Evolutionary conservation across 1,140 invertebrate species (phyloP), one percentile per base, ranked within the genome.

Genomic region (Scaptomyza graminum): DNA sequence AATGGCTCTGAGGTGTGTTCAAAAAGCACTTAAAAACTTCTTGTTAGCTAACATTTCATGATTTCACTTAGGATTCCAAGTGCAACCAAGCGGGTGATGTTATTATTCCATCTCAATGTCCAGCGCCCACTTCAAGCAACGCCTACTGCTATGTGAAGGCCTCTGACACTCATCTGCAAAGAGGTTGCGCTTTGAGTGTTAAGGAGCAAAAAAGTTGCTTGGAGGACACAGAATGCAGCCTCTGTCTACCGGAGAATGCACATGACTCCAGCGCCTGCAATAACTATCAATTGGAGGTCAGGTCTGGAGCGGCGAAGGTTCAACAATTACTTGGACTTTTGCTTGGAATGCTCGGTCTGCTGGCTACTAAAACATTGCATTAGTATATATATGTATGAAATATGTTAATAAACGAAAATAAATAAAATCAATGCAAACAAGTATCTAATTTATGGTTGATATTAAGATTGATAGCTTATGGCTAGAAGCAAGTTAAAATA

Each of bases 121-220:
- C 61, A 0, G 57, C 84, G 0, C 78, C 90, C 25, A 89, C 87
- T 4, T 65, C 83, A 0, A 60, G 22, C n/a, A 91, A 91, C 43
- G 79, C 90, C 39, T 91, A 91, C 34, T 91, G 90, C 62, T 91
- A 76, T 52, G 80, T 89, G 31, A 87, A 82, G 60, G 41, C 68
- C 12, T 50, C 46, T 6, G 61, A 55, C 1, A 1, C 37, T 0
- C 11, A 62, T 6, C n/a, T 74, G 3, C 64, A 74, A 13, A 57
- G 90, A 0, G 90, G 90, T 28, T 91, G 90, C 46, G 64, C 79
- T 4, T 18, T 79, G 12, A 66, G 67, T 9, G 41, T 78, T 0
- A 66, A 71, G 16, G 80, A 91, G 6, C 90, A 91, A 16, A 25
- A 71, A 4, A 65, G 46, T 25, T 91, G 90, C 6, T 52, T 89